Percentiles rank a stretch among this genome's conserved stretches.
These are phyloP conservation scores for Cacatua alba DNA, from an alignment of 2,113 vertebrate genomes.

Conservation along the genomic window DNA sequence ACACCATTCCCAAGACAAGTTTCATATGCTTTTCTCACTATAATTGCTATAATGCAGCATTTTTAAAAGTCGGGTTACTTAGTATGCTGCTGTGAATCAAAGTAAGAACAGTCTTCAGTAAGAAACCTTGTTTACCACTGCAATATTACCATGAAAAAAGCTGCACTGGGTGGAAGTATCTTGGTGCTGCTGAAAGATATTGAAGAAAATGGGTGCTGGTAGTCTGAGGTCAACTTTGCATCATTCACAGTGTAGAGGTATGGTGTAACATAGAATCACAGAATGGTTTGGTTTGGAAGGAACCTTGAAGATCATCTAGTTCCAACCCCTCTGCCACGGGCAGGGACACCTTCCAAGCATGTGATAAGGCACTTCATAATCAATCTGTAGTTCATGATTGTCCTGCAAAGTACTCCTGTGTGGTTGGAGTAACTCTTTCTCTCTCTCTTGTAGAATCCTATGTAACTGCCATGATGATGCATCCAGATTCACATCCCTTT, in stretches of 20 bases:
- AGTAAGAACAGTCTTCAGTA: not conserved
- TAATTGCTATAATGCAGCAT: not conserved
- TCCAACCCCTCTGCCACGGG: not conserved
- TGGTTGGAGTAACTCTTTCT: not conserved
- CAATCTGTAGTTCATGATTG: not conserved
- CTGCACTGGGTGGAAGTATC: not conserved
- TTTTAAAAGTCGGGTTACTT: not conserved
- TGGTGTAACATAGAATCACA: not conserved
- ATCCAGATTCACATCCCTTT: conserved; percentile 88
- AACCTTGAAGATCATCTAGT: not conserved
- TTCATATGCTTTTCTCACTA: not conserved
- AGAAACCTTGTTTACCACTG: not conserved
- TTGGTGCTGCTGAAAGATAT: not conserved
- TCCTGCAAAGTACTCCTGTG: not conserved
- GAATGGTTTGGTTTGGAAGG: not conserved
- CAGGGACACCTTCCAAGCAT: not conserved
- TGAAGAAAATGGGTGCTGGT: not conserved
- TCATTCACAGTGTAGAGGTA: not conserved
- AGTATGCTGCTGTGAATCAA: not conserved
- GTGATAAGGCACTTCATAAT: not conserved
- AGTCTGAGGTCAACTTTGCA: not conserved
- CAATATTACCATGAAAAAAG: not conserved
- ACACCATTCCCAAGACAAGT: not conserved
- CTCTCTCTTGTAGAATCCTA: conserved; percentile 80
- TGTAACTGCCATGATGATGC: conserved; percentile 91